Conservation (phyloP, 1,140 invertebrate genomes). For the Parapsyche elsis region DNA sequence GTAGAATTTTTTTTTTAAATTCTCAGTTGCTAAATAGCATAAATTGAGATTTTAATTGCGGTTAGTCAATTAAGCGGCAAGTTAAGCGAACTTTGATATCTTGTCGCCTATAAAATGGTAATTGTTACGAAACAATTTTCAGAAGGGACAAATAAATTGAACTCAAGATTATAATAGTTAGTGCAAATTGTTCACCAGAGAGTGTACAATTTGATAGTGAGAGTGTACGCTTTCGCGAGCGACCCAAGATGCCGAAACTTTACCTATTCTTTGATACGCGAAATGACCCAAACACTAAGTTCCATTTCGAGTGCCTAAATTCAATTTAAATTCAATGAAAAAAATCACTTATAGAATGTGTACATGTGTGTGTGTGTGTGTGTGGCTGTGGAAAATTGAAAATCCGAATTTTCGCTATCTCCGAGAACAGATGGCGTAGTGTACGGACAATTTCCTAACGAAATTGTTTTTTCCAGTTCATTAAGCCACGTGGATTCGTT, state of each 20-base stretch:
- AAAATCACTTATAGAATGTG: neutral
- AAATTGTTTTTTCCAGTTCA: constrained; percentile 29
- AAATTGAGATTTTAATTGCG: no score
- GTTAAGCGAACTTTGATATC: neutral
- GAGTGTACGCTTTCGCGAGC: neutral
- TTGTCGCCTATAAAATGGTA: constrained; percentile 2
- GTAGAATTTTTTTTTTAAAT: no score
- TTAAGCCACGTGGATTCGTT: neutral
- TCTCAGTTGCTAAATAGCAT: no score
- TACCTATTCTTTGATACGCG: neutral
- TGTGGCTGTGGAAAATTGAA: neutral
- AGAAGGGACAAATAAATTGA: constrained; percentile 19
- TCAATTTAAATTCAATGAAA: neutral
- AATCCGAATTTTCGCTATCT: constrained; percentile 14
- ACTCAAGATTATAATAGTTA: constrained; percentile 5
- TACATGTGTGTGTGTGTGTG: neutral
- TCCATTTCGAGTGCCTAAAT: neutral
- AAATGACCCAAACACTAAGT: neutral
- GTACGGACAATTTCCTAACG: constrained; percentile 7
- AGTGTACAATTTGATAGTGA: neutral
- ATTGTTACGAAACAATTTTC: neutral
- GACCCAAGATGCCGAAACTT: neutral
- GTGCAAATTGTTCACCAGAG: neutral
- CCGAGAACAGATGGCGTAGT: neutral
- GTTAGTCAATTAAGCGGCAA: neutral